phyloP scores from a whole-genome alignment of 1,140 invertebrate genomes.

The Manduca sexta region DNA sequence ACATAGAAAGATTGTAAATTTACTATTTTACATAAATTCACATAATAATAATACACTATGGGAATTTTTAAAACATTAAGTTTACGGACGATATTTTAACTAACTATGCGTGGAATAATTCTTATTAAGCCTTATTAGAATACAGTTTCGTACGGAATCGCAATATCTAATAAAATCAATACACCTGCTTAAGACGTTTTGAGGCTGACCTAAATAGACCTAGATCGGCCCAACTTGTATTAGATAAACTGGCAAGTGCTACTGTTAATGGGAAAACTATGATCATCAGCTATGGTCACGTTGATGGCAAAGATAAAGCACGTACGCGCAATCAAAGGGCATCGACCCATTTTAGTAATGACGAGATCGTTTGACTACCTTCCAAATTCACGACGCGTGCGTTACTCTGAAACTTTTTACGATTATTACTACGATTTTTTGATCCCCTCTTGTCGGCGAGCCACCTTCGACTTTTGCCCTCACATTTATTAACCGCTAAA shows the following conservation, averaged over 20 bases:
- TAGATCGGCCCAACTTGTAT: background rate
- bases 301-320: slow-evolving; percentile 21
- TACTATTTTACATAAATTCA: no score
- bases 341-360: slow-evolving; percentile 32
- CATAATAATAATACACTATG: no score
- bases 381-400: slow-evolving; percentile 42
- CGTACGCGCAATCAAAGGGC: slow-evolving; percentile 17
- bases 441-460: slow-evolving; percentile 32
- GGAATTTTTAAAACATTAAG: no score
- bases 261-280: slow-evolving; percentile 1
- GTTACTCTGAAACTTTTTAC: slow-evolving; percentile 52
- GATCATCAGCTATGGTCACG: background rate
- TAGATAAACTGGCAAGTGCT: background rate
- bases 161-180: background rate
- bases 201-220: background rate
- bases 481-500: slow-evolving; percentile 54
- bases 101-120: no score
- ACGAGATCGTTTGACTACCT: slow-evolving; percentile 38
- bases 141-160: background rate
- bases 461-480: slow-evolving; percentile 42
- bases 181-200: background rate
- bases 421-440: slow-evolving; percentile 52
- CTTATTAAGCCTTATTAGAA: no score
- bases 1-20: no score
- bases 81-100: no score